A percentile compares a stretch with the other conserved stretches of the same genome.
These are phyloP conservation scores for Mugil cephalus DNA, from an alignment of 2,113 vertebrate genomes.

Conservation along the genomic window DNA sequence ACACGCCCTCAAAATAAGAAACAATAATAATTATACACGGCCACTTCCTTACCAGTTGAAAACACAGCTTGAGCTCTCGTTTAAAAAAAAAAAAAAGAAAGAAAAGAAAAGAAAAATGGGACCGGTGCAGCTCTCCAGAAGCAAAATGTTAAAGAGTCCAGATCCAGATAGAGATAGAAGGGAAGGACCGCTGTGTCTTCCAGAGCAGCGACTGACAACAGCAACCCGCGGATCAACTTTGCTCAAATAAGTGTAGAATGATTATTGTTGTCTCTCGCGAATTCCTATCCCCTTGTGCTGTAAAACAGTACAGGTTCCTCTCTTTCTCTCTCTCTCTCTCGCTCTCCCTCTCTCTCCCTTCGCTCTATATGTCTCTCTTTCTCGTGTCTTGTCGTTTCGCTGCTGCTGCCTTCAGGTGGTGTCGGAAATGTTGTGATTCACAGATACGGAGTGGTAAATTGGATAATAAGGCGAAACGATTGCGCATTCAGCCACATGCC, in stretches of 20 bases:
- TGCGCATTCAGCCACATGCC: too few relatives aligned
- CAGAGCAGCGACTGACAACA: conserved; percentile 28
- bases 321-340: conserved; percentile 45
- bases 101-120: background rate
- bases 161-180: background rate
- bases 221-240: conserved; percentile 56
- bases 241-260: conserved; percentile 24
- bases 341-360: conserved; percentile 32
- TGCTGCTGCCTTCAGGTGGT: conserved; percentile 65
- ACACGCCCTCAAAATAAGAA: conserved; percentile 54
- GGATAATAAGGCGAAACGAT: background rate
- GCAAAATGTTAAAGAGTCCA: conserved; percentile 47
- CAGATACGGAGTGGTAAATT: conserved; percentile 2
- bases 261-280: conserved; percentile 52
- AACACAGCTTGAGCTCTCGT: conserved; percentile 36
- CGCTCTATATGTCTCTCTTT: conserved; percentile 34
- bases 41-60: conserved; percentile 72
- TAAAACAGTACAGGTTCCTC: conserved; percentile 64
- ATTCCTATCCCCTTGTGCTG: conserved; percentile 60
- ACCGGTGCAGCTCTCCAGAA: conserved; percentile 55
- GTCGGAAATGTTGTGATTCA: conserved; percentile 43
- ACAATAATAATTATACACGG: conserved; percentile 52
- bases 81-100: background rate
- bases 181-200: conserved; percentile 1
- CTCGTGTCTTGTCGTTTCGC: conserved; percentile 63